Percentiles rank a stretch among this genome's conserved stretches.
Evolutionary conservation across 2,113 vertebrate species (phyloP).

Genomic region (Megaceryle maxima): DNA sequence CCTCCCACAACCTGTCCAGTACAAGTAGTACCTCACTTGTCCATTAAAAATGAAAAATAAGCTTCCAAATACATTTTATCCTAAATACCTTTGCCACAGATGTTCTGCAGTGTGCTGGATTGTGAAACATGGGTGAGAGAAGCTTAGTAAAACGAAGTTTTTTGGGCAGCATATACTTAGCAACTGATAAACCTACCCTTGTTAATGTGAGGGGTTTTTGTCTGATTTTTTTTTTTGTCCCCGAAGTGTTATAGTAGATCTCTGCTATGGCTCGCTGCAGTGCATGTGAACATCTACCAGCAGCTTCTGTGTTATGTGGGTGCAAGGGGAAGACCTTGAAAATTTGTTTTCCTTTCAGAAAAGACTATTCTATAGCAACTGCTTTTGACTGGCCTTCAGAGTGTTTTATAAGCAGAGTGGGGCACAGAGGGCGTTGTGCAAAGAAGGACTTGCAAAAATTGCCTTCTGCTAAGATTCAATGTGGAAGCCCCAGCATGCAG

Average conservation of each 20-base stretch:
- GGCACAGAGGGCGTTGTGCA: neutral
- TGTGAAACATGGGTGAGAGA: neutral
- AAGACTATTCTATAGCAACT: neutral
- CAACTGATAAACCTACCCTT: accelerated
- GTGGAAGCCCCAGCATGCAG: accelerated
- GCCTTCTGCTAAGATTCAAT: neutral
- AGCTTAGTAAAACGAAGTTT: neutral
- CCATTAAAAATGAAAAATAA: neutral
- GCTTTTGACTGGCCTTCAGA: neutral
- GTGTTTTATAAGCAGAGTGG: neutral
- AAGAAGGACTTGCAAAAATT: neutral
- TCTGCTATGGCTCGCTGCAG: accelerated
- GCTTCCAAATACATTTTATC: neutral
- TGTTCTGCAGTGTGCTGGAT: neutral
- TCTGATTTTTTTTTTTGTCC: neutral
- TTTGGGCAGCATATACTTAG: neutral
- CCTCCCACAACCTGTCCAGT: neutral
- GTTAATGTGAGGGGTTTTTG: too few species aligned
- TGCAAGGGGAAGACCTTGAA: neutral
- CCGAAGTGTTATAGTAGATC: neutral
- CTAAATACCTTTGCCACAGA: neutral
- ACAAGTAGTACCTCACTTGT: neutral
- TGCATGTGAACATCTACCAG: accelerated
- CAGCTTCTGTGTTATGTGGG: neutral
- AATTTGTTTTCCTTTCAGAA: neutral